These are phyloP conservation scores for Octodon degus DNA, from an alignment of 2,113 vertebrate species.

Conservation along the genomic window DNA sequence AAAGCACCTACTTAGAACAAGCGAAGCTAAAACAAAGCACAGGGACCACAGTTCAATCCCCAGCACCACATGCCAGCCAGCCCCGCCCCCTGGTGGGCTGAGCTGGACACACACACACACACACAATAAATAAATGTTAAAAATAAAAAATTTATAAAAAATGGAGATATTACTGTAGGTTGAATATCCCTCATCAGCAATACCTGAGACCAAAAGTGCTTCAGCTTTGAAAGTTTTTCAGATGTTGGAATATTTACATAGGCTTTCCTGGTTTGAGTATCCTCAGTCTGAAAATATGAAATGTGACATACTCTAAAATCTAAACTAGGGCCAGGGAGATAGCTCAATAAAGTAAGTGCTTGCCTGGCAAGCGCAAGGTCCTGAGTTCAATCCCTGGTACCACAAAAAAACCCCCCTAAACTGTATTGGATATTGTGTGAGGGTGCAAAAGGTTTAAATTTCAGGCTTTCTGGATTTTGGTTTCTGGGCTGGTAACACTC, in stretches of 20 bases:
- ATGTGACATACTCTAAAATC: not conserved
- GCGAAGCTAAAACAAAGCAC: no score
- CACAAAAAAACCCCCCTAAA: not conserved
- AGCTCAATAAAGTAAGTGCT: no score
- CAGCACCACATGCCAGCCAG: no score
- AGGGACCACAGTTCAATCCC: no score
- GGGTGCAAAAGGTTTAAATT: not conserved
- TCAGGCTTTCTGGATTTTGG: not conserved
- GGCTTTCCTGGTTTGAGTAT: not conserved
- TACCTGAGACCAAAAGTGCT: not conserved
- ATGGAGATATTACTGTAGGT: not conserved
- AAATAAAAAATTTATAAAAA: no score
- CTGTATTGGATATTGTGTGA: not conserved
- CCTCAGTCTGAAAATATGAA: not conserved
- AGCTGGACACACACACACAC: no score
- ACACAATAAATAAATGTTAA: no score
- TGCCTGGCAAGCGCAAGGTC: no score
- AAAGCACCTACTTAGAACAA: no score
- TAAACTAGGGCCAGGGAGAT: no score
- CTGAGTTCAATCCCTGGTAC: no score
- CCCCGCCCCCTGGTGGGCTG: no score
- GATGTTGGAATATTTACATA: not conserved
- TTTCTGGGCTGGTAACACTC: not conserved
- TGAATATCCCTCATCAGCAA: not conserved
- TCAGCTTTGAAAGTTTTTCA: not conserved